phyloP scores from a whole-genome alignment of 1,140 invertebrate genomes.

The Hetaerina americana region DNA sequence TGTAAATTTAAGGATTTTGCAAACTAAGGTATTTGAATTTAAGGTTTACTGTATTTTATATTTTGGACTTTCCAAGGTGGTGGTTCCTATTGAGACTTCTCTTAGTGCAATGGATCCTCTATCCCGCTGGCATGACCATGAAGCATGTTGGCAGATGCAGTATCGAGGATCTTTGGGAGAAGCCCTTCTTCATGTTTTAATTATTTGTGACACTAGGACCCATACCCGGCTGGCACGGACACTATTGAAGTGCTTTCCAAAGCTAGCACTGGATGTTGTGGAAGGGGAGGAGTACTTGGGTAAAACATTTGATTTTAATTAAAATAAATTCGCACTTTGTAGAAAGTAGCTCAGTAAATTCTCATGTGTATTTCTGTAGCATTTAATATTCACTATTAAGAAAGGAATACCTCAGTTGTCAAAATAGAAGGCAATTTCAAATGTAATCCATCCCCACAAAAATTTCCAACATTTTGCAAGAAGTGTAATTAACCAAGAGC shows the following conservation, averaged over 20 bases:
- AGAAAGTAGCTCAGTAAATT: too few relatives aligned
- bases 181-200: constrained; percentile 83
- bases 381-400: too few relatives aligned
- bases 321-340: too few relatives aligned
- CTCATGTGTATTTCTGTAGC: too few relatives aligned
- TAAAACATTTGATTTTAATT: too few relatives aligned
- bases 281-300: constrained; percentile 95
- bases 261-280: constrained; percentile 82
- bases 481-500: too few relatives aligned
- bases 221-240: constrained; percentile 76
- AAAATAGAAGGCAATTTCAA: too few relatives aligned
- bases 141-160: constrained; percentile 94
- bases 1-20: neutral
- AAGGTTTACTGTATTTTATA: too few relatives aligned
- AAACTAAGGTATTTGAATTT: neutral
- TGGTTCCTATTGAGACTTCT: constrained; percentile 68
- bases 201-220: constrained; percentile 83
- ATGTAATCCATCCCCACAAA: too few relatives aligned
- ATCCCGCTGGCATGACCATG: constrained; percentile 75
- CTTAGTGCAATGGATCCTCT: constrained; percentile 67
- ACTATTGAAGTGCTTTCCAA: constrained; percentile 81
- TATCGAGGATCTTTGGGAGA: constrained; percentile 90
- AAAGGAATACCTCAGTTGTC: too few relatives aligned
- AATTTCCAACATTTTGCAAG: too few relatives aligned
- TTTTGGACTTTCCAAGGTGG: too few relatives aligned